Evolutionary conservation across 2,113 vertebrate species (phyloP).

Genomic region (Sturnus vulgaris): DNA sequence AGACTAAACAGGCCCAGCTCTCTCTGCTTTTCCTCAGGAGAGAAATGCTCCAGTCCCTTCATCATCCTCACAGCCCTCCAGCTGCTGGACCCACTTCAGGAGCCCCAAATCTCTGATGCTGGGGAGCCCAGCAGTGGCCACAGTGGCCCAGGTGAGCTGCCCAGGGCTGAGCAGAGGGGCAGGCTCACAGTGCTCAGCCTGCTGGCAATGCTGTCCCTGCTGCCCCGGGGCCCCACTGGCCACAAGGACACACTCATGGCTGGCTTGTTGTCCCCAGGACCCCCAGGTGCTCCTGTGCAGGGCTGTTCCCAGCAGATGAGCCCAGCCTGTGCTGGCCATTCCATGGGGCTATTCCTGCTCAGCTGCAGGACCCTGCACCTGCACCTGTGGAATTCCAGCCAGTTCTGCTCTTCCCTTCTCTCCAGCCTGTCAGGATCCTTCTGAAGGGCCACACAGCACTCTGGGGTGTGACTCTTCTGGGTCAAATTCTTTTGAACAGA

Average conservation of each 20-base stretch:
- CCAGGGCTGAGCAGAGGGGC: neutral
- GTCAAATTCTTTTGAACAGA: neutral
- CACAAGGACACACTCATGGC: neutral
- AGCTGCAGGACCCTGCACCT: neutral
- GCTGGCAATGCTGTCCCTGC: neutral
- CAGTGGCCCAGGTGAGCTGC: neutral
- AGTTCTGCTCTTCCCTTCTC: neutral
- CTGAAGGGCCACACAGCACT: neutral
- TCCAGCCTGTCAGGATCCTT: neutral
- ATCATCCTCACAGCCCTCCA: neutral
- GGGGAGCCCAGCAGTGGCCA: neutral
- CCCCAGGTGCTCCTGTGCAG: accelerated
- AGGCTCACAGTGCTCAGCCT: neutral
- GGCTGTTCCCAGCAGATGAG: neutral
- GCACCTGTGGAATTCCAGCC: neutral
- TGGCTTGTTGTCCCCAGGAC: neutral
- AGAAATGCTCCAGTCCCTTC: neutral
- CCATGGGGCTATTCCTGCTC: neutral
- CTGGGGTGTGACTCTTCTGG: neutral
- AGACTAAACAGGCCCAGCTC: neutral
- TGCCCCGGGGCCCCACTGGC: neutral
- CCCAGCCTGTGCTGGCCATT: neutral
- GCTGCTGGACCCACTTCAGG: neutral
- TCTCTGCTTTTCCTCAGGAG: neutral
- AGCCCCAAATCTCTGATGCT: accelerated